Evolutionary conservation across 2,888 invertebrate species (phyloP).

Genomic region (Ennomos erosarius): DNA sequence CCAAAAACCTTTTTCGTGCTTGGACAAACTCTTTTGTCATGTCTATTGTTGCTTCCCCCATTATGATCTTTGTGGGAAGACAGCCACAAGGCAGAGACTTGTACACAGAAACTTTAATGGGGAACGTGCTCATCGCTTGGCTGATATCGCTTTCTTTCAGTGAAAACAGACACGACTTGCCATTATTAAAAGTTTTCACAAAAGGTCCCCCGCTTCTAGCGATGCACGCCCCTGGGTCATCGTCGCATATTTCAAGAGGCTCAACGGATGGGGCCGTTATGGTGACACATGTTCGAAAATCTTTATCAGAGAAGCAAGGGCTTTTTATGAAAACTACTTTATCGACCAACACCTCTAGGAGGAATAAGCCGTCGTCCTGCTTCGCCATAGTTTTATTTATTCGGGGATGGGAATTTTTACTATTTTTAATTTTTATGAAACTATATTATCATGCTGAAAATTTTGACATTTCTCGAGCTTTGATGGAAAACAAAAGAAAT

Average conservation of each 20-base stretch:
- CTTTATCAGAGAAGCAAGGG: slow-evolving; percentile 75
- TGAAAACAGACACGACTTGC: slow-evolving; percentile 89
- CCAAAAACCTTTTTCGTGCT: slow-evolving; percentile 77
- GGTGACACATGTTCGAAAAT: slow-evolving; percentile 86
- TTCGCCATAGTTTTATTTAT: slow-evolving; percentile 60
- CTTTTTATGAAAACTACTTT: slow-evolving; percentile 71
- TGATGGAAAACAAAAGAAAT: slow-evolving; percentile 32
- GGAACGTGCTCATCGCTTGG: slow-evolving; percentile 82
- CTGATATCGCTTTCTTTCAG: slow-evolving; percentile 82
- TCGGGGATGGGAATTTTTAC: slow-evolving; percentile 68
- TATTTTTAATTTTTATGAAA: slow-evolving; percentile 42
- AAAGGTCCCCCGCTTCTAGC: slow-evolving; percentile 70
- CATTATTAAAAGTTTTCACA: slow-evolving; percentile 83
- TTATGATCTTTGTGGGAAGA: slow-evolving; percentile 86
- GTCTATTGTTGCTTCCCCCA: slow-evolving; percentile 86
- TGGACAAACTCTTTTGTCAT: slow-evolving; percentile 86
- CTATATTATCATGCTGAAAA: slow-evolving; percentile 29
- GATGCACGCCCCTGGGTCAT: slow-evolving; percentile 75
- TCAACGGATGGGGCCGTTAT: slow-evolving; percentile 86
- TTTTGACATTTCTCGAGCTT: slow-evolving; percentile 32
- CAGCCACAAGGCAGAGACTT: slow-evolving; percentile 87
- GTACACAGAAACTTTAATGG: slow-evolving; percentile 83
- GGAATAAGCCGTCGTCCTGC: slow-evolving; percentile 85
- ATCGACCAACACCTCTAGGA: slow-evolving; percentile 87
- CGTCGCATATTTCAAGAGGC: slow-evolving; percentile 86